phyloP scores from a whole-genome alignment of 2,113 vertebrate species.

The Poeciliopsis turrubarensis region DNA sequence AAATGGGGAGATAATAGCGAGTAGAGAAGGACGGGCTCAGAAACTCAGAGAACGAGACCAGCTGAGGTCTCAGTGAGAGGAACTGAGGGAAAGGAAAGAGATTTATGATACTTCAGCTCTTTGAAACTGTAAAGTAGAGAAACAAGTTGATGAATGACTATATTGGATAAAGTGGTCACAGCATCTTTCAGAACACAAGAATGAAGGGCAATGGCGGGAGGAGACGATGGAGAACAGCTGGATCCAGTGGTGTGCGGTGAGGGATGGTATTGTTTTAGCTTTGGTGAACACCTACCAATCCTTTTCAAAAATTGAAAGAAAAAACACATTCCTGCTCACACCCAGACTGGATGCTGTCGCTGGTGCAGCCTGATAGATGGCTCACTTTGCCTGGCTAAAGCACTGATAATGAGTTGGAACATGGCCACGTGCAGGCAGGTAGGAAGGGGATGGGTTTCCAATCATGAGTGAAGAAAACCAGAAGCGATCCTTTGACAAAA shows the following conservation, averaged over 20 bases:
- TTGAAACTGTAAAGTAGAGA: conserved; percentile 11
- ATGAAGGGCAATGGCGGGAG: conserved; percentile 28
- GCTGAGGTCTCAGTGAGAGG: conserved; percentile 21
- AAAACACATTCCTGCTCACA: conserved; percentile 29
- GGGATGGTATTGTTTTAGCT: conserved; percentile 63
- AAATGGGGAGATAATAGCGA: conserved; percentile 14
- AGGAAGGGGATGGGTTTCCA: not conserved
- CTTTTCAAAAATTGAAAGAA: conserved; percentile 52
- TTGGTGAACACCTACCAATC: conserved; percentile 47
- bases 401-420: conserved; percentile 47
- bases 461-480: not conserved
- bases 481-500: not conserved
- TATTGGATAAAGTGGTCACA: conserved; percentile 21
- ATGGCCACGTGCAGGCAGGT: conserved; percentile 17
- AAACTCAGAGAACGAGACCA: conserved; percentile 1
- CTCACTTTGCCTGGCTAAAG: conserved; percentile 39
- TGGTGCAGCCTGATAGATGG: conserved; percentile 59
- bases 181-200: conserved; percentile 3
- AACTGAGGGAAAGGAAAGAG: conserved; percentile 13
- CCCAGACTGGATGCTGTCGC: conserved; percentile 48
- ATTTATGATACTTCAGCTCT: conserved; percentile 32
- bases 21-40: conserved; percentile 4
- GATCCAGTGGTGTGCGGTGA: conserved; percentile 54
- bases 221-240: conserved; percentile 42
- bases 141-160: conserved; percentile 18